A percentile compares a stretch with the other conserved stretches of the same genome.
phyloP scores from a whole-genome alignment of 2,113 vertebrate genomes.

The Meleagris gallopavo region DNA sequence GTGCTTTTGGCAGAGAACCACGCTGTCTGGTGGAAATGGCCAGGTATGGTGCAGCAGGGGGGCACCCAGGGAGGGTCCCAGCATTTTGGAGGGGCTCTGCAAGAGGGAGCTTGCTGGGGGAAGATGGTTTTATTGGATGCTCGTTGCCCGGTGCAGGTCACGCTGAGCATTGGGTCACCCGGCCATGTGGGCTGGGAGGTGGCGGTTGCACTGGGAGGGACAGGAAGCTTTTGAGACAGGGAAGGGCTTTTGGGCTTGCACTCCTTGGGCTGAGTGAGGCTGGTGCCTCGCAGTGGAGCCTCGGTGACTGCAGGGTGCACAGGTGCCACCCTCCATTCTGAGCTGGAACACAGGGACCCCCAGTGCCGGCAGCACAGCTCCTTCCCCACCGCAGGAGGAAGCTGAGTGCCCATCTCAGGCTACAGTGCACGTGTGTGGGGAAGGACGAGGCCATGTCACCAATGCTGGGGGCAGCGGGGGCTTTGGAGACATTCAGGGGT shows the following conservation, averaged over 20 bases:
- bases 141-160: rapidly evolving
- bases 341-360: neutral
- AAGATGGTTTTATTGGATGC: neutral
- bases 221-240: neutral
- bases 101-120: neutral
- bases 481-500: rapidly evolving
- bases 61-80: rapidly evolving
- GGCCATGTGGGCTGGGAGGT: rapidly evolving
- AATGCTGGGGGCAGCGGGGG: neutral
- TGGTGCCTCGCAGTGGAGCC: neutral
- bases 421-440: rapidly evolving
- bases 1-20: neutral
- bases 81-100: neutral
- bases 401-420: rapidly evolving
- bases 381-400: neutral
- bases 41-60: neutral
- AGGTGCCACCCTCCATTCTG: neutral
- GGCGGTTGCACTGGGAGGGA: neutral
- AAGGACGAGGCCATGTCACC: neutral
- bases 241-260: neutral
- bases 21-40: neutral
- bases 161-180: neutral
- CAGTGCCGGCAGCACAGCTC: neutral
- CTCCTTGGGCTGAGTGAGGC: neutral
- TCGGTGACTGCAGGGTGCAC: neutral